Evolutionary conservation across 2,888 invertebrate species (phyloP), one percentile per base, ranked within the genome.

Genomic region (Pristionchus mayeri): DNA sequence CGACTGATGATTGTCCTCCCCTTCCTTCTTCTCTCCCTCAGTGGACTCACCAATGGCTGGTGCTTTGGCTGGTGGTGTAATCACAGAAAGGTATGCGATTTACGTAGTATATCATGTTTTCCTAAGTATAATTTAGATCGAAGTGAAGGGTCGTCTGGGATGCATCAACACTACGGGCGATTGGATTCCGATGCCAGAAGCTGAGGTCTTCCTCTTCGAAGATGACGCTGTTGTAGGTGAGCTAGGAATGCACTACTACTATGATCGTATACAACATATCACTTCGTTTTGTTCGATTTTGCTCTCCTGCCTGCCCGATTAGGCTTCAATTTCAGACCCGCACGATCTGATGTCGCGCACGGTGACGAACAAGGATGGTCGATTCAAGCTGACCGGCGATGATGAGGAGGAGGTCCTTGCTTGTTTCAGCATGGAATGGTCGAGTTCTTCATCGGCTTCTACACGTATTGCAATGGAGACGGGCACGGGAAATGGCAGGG

Each of bases 151-250:
- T 16, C 30, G 63, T 2, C 63, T 63, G 16, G 63, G 63, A 16
- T 63, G 63, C 34, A 16, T 34, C 63, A 34, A 63, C 63, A 63
- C 63, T 34, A 13, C 30, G 30, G 63, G 63, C 34, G 18, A 63
- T 18, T 63, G 63, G 63, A 63, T 63, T 63, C 63, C 63, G 63
- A 63, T 63, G 34, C 63, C 63, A 2, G 63, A 63, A 34, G 63
- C 63, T 3, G 63, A 63, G 16, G 63, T 63, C 18, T 63, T 63
- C 63, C 63, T 63, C 34, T 63, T 63, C 63, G 63, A 63, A 34
- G 34, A 63, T 16, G 63, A 63, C 63, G 44, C 13, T 13, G 44
- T 6, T 6, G 7, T 13, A 6, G 44, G 44, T 44, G 6, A 13
- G 44, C 44, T 44, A n/a, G n/a, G n/a, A n/a, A n/a, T n/a, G n/a